Conservation (phyloP, 2,797 vertebrate genomes). For the Fundulus diaphanus region DNA sequence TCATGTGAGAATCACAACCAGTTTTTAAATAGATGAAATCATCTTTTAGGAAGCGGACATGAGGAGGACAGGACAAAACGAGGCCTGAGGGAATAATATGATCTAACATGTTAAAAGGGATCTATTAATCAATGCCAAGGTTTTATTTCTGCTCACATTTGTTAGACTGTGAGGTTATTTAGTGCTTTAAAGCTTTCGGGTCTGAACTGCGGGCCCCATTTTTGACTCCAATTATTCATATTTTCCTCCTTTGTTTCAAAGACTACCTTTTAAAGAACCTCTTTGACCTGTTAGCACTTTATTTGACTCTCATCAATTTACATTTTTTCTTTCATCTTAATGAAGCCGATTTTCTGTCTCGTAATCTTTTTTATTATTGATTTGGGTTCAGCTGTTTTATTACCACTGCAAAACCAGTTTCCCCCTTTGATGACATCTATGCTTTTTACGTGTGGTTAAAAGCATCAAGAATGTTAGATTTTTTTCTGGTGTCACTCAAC, state of each 20-base stretch:
- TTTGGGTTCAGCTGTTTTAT: too few species aligned
- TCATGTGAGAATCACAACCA: constrained; percentile 59
- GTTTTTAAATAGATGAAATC: constrained; percentile 45
- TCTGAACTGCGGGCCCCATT: not conserved
- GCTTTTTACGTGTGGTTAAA: too few species aligned
- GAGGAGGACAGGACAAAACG: not conserved
- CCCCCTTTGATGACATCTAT: not conserved
- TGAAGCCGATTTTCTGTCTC: too few species aligned
- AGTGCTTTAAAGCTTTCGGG: not conserved
- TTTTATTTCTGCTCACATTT: constrained; percentile 5
- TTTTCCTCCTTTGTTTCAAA: not conserved
- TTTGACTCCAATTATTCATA: not conserved
- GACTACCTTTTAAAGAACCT: not conserved
- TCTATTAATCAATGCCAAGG: not conserved
- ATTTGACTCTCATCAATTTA: not conserved
- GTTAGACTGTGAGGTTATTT: not conserved
- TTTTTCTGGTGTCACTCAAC: not conserved
- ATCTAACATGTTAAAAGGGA: constrained; percentile 24
- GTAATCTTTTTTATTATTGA: too few species aligned
- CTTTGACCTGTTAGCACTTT: not conserved
- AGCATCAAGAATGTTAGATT: not conserved
- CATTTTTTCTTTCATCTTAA: not conserved
- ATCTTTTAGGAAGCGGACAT: constrained; percentile 15
- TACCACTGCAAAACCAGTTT: too few species aligned
- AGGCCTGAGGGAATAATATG: not conserved